A percentile compares a stretch with the other conserved stretches of the same genome.
Evolutionary conservation across 2,888 invertebrate species (phyloP).

Genomic region (Esperia sulphurella): DNA sequence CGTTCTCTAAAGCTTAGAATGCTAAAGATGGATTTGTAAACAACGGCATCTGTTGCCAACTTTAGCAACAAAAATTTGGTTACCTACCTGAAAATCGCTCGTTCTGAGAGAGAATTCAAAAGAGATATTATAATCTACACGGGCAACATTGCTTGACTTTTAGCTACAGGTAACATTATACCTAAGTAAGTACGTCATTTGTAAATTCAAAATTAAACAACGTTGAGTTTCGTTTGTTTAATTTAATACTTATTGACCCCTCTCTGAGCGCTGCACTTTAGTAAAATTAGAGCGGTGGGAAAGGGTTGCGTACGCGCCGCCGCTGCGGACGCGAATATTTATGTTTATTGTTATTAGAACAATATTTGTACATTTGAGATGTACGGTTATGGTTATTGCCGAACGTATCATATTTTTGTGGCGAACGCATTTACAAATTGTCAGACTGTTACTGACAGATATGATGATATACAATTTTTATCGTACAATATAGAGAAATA

Average conservation of each 20-base stretch:
- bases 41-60: too few relatives aligned
- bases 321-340: conserved; percentile 44
- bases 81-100: too few relatives aligned
- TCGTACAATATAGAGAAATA: too few relatives aligned
- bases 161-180: conserved; percentile 13
- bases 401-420: conserved; percentile 34
- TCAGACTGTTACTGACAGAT: conserved; percentile 5
- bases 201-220: conserved; percentile 57
- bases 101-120: too few relatives aligned
- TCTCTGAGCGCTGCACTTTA: conserved; percentile 62
- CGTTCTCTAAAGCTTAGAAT: too few relatives aligned
- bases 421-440: conserved; percentile 10
- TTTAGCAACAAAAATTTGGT: too few relatives aligned
- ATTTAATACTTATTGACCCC: conserved; percentile 61
- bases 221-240: conserved; percentile 62
- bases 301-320: conserved; percentile 48
- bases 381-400: conserved; percentile 68
- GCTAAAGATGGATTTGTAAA: too few relatives aligned
- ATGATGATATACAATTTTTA: neutral
- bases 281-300: conserved; percentile 79
- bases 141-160: too few relatives aligned
- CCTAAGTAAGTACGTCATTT: conserved; percentile 46
- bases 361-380: conserved; percentile 74
- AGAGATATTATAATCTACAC: too few relatives aligned
- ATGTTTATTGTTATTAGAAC: conserved; percentile 77